Evolutionary conservation across 2,888 invertebrate genomes (phyloP), one percentile per base, ranked within the genome.

Genomic region (Maniola hyperantus): DNA sequence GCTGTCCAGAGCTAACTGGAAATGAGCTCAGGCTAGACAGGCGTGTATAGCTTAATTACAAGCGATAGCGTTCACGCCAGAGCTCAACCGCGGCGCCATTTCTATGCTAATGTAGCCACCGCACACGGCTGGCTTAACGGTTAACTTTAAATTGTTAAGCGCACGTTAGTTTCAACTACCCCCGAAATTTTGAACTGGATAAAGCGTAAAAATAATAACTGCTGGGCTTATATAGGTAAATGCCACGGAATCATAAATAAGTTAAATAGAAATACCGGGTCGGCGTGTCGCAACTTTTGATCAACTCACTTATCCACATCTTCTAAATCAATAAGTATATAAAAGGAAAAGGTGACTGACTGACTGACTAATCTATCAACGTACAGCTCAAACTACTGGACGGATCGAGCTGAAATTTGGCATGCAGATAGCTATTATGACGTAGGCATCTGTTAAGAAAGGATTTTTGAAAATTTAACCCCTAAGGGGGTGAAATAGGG

Each of bases 31-130:
- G 61, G 18, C 55, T 61, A 65, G 71, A 71, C 73, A 70, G 68
- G 69, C 67, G 72, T 66, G 67, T 64, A 71, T 67, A 71, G 71
- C 66, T 74, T 74, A 73, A 73, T 73, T 72, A 73, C 70, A 74
- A 70, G 69, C 67, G 67, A 74, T 71, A 73, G 65, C 68, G 67
- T 68, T 71, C 69, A 64, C 62, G 68, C 54, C 64, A 59, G 65
- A 67, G 59, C 71, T 66, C 69, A 65, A 61, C 69, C 69, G 68
- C 69, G 69, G 57, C 64, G 70, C 70, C 71, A 73, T 74, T 72
- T 74, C 73, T 74, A 74, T 74, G 74, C 66, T 70, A 74, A 74
- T 73, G 62, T 59, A 39, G 15, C 64, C 61, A 48, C 53, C 55
- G 64, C 66, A 58, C 66, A 62, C 66, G 57, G 64, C 70, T 68